phyloP scores from a whole-genome alignment of 2,113 vertebrate species.

The Pterocles burchelli region DNA sequence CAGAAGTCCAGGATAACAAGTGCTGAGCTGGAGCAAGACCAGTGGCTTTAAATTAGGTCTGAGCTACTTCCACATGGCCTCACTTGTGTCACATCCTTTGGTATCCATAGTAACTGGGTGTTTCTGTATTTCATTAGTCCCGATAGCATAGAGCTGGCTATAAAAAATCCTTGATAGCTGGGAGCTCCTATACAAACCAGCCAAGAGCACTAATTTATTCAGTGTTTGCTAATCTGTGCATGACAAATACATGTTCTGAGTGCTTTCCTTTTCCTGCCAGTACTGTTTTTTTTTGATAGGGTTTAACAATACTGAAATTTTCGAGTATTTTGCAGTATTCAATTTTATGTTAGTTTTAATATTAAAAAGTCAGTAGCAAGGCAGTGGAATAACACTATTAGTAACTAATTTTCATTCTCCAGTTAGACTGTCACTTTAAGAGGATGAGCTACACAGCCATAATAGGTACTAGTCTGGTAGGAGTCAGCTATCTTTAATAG shows the following conservation, averaged over 20 bases:
- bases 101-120: background rate
- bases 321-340: background rate
- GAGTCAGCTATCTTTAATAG: constrained; percentile 48
- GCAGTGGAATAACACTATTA: background rate
- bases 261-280: constrained; percentile 7
- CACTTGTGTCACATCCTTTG: background rate
- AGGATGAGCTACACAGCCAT: background rate
- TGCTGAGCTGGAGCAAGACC: background rate
- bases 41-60: background rate
- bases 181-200: constrained; percentile 8
- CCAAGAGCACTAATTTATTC: constrained; percentile 35
- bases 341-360: background rate
- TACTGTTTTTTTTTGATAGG: background rate
- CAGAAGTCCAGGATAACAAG: background rate
- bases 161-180: constrained; percentile 7
- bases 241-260: background rate
- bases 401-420: background rate
- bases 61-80: background rate
- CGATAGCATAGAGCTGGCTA: background rate
- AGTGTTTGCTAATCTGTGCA: constrained; percentile 39
- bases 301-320: background rate
- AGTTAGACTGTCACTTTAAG: background rate
- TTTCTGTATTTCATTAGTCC: constrained; percentile 12
- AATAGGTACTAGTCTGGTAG: constrained; percentile 13
- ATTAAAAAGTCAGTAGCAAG: background rate